Base-by-base conservation (phyloP, 2,888 invertebrate genomes). In the Pseudanteris insignis region DNA sequence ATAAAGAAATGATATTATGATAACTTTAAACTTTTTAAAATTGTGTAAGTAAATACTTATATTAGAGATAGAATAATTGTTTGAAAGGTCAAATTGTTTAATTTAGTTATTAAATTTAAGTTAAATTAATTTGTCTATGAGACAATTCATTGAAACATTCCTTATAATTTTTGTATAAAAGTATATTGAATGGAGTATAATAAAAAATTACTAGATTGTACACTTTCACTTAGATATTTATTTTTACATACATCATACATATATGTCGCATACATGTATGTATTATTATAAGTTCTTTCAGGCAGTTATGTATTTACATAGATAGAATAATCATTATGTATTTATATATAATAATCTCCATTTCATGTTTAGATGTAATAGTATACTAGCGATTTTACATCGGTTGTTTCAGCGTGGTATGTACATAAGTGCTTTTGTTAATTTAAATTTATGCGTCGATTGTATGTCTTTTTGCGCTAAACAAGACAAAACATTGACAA, bases 261-360 rank as follows among this genome's bases (percentile, higher is more conserved):
- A 64, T 55, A 64, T 50, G 46, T 46, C 26, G 40, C 44, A 59
- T 50, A 51, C 34, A 61, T 63, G 65, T 44, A 54, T 63, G 65
- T 63, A 61, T 55, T n/a, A n/a, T n/a, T n/a, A 57, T 51, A 62
- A 60, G 59, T 57, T 47, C 55, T 44, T 64, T 72, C 75, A 78
- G 76, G 77, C 78, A 78, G 75, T 77, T 77, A 77, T 73, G 76
- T 79, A 78, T 78, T 67, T 79, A 78, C 78, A 79, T 75, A 75
- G 73, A 77, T 73, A 71, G 73, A 73, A 70, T 75, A 71, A 77
- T 76, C 71, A 75, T 60, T 57, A 57, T 65, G 54, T 66, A 65
- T 67, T 26, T 26, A 66, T 65, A 65, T 67, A 65, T 58, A 67
- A 63, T 51, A 64, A 59, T 67, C 43, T 54, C 48, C 59, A 54